Percentiles rank a stretch among this genome's conserved stretches.
Evolutionary conservation across 2,888 invertebrate species (phyloP).

Genomic region (Bruchidius siliquastri): DNA sequence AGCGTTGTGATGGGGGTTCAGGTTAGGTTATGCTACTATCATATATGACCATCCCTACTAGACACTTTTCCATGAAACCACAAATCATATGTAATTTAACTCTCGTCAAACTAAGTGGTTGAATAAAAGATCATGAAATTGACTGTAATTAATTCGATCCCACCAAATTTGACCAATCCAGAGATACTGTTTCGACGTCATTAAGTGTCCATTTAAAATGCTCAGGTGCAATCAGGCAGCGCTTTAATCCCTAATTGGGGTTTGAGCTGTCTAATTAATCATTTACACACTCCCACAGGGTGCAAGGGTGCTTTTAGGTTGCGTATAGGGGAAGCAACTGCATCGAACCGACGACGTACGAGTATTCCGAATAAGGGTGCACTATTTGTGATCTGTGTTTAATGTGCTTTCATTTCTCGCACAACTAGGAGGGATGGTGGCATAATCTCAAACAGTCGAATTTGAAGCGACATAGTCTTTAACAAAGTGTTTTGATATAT

Average conservation of each 20-base stretch:
- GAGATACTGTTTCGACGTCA: background rate
- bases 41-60: no score
- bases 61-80: no score
- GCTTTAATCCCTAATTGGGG: slow-evolving; percentile 35
- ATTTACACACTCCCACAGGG: slow-evolving; percentile 29
- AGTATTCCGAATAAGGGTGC: background rate
- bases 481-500: no score
- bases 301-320: background rate
- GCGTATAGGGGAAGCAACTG: background rate
- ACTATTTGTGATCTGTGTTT: background rate
- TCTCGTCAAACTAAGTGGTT: no score
- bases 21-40: no score
- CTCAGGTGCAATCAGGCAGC: slow-evolving; percentile 35
- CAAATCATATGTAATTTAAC: no score
- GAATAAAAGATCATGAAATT: background rate
- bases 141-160: background rate
- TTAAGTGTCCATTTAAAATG: background rate
- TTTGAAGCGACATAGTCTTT: no score
- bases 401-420: background rate
- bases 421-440: background rate
- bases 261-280: slow-evolving; percentile 39
- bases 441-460: no score
- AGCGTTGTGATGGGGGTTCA: no score
- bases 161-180: background rate
- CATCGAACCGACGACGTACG: background rate